phyloP scores from a whole-genome alignment of 2,888 invertebrate genomes.

The Agriotes lineatus region DNA sequence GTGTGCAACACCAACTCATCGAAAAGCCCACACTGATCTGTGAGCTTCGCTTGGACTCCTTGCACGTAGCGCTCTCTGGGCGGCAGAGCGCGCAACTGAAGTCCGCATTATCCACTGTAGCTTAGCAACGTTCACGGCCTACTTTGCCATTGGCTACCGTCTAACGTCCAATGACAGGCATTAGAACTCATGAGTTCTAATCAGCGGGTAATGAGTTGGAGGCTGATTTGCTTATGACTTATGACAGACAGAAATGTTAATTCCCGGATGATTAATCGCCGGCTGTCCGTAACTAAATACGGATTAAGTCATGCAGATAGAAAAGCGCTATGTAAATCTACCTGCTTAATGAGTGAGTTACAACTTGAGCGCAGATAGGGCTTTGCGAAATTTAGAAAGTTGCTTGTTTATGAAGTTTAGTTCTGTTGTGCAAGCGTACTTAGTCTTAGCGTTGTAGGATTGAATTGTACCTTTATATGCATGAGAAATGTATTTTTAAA shows the following conservation, averaged over 20 bases:
- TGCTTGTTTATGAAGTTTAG: not conserved
- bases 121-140: constrained; percentile 54
- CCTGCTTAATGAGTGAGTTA: not conserved
- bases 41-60: too few relatives aligned
- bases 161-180: constrained; percentile 34
- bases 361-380: not conserved
- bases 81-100: constrained; percentile 11
- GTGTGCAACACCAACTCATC: too few relatives aligned
- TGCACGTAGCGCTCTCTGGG: constrained; percentile 49
- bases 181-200: constrained; percentile 18
- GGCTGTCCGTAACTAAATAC: not conserved
- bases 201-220: not conserved
- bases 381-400: constrained; percentile 7
- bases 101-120: constrained; percentile 4
- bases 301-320: not conserved
- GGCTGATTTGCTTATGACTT: not conserved
- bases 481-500: too few relatives aligned
- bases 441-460: not conserved
- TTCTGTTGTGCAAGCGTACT: not conserved
- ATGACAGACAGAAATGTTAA: not conserved
- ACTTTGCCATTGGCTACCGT: constrained; percentile 56
- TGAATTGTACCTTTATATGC: not conserved
- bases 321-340: not conserved
- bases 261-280: too few relatives aligned
- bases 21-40: too few relatives aligned